A percentile compares a stretch with the other conserved stretches of the same genome.
Evolutionary conservation across 2,888 invertebrate species (phyloP).

Genomic region (Pterobdella sp.): DNA sequence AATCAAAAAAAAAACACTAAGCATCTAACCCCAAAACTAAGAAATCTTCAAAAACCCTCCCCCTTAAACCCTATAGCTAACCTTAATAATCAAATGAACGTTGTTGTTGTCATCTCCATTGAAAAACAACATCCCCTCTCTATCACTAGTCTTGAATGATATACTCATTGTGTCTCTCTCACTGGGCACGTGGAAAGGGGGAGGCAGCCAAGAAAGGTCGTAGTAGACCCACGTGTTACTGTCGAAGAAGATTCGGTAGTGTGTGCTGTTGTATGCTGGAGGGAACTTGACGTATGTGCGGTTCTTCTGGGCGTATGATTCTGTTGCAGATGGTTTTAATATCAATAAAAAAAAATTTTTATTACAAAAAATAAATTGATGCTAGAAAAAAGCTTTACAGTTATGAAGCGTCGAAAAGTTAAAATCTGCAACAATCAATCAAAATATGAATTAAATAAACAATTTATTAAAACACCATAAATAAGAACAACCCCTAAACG

Average conservation of each 20-base stretch:
- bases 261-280: not conserved
- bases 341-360: too few species aligned
- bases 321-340: not conserved
- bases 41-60: not conserved
- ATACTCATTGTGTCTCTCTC: constrained; percentile 40
- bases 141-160: constrained; percentile 42
- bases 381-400: too few species aligned
- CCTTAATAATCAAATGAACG: constrained; percentile 44
- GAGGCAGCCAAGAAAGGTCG: constrained; percentile 39
- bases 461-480: too few species aligned
- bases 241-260: constrained; percentile 39
- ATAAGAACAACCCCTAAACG: too few species aligned
- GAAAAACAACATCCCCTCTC: constrained; percentile 46
- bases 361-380: too few species aligned
- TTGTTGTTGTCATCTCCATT: constrained; percentile 39
- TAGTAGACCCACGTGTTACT: constrained; percentile 41
- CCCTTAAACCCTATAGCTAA: constrained; percentile 31
- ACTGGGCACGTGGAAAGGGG: constrained; percentile 37
- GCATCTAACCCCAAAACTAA: not conserved
- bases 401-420: too few species aligned
- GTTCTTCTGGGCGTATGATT: not conserved
- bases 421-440: too few species aligned
- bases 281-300: constrained; percentile 9
- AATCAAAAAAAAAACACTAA: not conserved
- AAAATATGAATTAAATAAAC: too few species aligned